Evolutionary conservation across 2,888 invertebrate species (phyloP), one percentile per base, ranked within the genome.

Genomic region (Tromatobia lineatoria): DNA sequence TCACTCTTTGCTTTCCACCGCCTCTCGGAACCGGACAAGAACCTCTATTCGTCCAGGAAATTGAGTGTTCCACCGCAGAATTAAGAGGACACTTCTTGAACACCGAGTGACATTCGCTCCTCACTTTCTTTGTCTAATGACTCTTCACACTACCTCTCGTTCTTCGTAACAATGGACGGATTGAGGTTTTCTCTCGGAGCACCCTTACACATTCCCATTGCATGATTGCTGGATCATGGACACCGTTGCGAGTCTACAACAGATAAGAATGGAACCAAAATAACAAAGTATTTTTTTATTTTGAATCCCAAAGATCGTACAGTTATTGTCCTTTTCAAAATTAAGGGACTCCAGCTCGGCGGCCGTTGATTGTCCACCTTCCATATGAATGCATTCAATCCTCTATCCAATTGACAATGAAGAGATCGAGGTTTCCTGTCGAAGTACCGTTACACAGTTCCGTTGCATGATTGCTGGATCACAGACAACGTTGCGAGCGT

Each of bases 41-140:
- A 80, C 61, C 88, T 86, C 88, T 88, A 91, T 87, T 89, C 89
- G 86, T 82, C 84, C 87, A 89, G 89, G 87, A 92, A 92, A 92
- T 92, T 91, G 91, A 90, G 88, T 86, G 88, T 84, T 84, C 75
- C 82, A 83, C 80, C 57, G 76, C 86, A 82, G 87, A 87, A 88
- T 88, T 88, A 83, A 89, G 86, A 88, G 86, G 88, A 86, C 85
- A 85, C 64, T 64, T 64, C 42, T 38, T 38, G 11, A 64, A 64
- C 64, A 38, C 20, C 64, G 64, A 20, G 38, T 64, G 64, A 64
- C 64, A 64, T 18, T 61, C 34, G 61, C 25, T 38, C 7, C 64
- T 38, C 52, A 67, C 50, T 52, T 71, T 59, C 66, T 61, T 15
- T 42, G n/a, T 42, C 54, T 80, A 38, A 71, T 80, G 61, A 52